Percentiles rank a stretch among this genome's conserved stretches.
phyloP scores from a whole-genome alignment of 2,888 invertebrate genomes.

The Sabatieria punctata region DNA sequence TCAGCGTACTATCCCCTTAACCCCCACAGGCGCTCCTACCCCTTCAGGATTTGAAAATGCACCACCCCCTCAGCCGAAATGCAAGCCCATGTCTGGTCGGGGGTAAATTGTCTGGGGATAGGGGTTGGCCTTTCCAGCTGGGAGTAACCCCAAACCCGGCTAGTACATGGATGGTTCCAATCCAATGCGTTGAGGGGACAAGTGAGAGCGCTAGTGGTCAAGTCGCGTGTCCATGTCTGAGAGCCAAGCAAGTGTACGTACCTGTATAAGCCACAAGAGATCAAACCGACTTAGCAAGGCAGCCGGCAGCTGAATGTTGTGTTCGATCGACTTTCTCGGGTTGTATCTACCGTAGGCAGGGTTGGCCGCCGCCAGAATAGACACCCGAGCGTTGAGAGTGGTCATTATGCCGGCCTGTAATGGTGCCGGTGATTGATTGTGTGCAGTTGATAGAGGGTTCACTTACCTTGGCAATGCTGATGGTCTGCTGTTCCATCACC shows the following conservation, averaged over 20 bases:
- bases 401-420: conserved; percentile 89
- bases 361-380: conserved; percentile 95
- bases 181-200: too few species aligned
- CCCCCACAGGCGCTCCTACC: too few species aligned
- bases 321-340: conserved; percentile 77
- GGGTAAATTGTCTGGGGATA: too few species aligned
- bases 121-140: too few species aligned
- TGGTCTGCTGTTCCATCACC: conserved; percentile 94
- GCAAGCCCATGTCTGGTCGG: too few species aligned
- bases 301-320: conserved; percentile 93
- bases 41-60: too few species aligned
- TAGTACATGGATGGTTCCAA: too few species aligned
- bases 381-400: conserved; percentile 84
- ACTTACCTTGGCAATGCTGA: conserved; percentile 81
- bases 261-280: conserved; percentile 79
- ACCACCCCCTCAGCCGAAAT: too few species aligned
- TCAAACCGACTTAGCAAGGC: conserved; percentile 90
- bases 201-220: too few species aligned
- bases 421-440: background rate
- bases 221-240: background rate
- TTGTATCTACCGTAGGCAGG: conserved; percentile 97
- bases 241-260: background rate
- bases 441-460: too few species aligned
- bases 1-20: too few species aligned
- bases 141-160: too few species aligned